These are phyloP conservation scores for Mycalesis mineus DNA, from an alignment of 2,888 invertebrate genomes.

Conservation along the genomic window DNA sequence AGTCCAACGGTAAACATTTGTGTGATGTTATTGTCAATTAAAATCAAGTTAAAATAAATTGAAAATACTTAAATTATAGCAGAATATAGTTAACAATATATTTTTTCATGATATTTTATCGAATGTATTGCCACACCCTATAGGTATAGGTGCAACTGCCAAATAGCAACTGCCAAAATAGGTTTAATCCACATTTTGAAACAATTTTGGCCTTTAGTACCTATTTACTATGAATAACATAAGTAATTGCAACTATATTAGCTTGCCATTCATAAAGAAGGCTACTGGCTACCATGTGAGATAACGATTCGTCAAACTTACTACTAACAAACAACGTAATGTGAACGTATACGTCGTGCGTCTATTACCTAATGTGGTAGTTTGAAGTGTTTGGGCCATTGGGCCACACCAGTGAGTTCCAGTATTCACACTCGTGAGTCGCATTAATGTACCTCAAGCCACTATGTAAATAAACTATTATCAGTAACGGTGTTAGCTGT, in stretches of 20 bases:
- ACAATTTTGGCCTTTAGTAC: too few species aligned
- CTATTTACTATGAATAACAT: too few species aligned
- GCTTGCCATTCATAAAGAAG: background rate
- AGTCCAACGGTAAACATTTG: too few species aligned
- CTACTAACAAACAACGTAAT: background rate
- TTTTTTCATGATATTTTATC: too few species aligned
- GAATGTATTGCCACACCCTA: too few species aligned
- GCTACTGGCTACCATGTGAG: slow-evolving; percentile 1
- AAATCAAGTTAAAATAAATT: too few species aligned
- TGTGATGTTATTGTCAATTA: too few species aligned
- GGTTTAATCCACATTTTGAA: too few species aligned
- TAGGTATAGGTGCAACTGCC: too few species aligned
- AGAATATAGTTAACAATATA: too few species aligned
- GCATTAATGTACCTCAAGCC: slow-evolving; percentile 35
- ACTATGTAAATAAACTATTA: slow-evolving; percentile 54
- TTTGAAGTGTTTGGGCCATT: slow-evolving; percentile 7
- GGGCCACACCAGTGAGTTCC: background rate
- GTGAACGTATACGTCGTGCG: background rate
- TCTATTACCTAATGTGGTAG: slow-evolving; percentile 4
- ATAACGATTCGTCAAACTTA: background rate
- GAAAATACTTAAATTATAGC: too few species aligned
- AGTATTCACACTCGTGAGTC: slow-evolving; percentile 7
- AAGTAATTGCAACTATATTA: background rate
- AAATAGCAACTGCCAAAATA: too few species aligned
- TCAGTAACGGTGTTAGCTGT: slow-evolving; percentile 71